These are phyloP conservation scores for Lasiurus cinereus DNA, from an alignment of 2,113 vertebrate genomes.

Conservation along the genomic window DNA sequence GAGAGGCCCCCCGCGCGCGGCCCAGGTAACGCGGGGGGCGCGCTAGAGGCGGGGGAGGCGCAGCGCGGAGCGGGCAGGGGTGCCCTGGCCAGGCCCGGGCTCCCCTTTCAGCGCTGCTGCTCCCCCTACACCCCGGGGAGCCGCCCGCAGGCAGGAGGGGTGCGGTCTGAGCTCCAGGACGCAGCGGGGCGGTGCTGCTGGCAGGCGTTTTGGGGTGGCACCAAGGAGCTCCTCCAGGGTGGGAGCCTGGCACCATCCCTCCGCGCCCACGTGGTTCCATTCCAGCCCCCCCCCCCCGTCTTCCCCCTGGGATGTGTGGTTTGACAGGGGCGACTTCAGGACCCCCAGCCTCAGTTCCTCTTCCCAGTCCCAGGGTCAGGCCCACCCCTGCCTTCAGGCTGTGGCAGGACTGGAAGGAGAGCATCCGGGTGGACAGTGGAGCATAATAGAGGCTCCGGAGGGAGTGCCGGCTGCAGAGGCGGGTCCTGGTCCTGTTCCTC, in stretches of 20 bases:
- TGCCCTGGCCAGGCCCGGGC: background rate
- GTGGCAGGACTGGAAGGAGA: background rate
- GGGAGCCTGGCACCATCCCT: rapidly evolving
- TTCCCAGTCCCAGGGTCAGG: background rate
- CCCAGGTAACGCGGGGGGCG: background rate
- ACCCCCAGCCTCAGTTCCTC: background rate
- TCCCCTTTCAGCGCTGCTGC: background rate
- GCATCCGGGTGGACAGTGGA: background rate
- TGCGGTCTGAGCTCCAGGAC: background rate
- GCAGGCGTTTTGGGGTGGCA: background rate
- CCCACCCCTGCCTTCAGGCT: background rate
- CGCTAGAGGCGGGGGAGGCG: background rate
- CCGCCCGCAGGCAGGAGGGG: background rate
- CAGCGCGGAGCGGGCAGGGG: background rate
- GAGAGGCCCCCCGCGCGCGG: background rate
- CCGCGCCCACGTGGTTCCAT: background rate
- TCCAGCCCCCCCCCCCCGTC: background rate
- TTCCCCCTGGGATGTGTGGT: background rate
- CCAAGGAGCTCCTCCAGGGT: background rate
- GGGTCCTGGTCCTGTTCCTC: background rate
- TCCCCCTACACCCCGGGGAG: too few relatives aligned
- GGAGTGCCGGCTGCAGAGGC: background rate
- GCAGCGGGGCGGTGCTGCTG: background rate
- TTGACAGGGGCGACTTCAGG: background rate
- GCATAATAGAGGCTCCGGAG: background rate